phyloP scores from a whole-genome alignment of 2,113 vertebrate species.

The Copsychus sechellarum region DNA sequence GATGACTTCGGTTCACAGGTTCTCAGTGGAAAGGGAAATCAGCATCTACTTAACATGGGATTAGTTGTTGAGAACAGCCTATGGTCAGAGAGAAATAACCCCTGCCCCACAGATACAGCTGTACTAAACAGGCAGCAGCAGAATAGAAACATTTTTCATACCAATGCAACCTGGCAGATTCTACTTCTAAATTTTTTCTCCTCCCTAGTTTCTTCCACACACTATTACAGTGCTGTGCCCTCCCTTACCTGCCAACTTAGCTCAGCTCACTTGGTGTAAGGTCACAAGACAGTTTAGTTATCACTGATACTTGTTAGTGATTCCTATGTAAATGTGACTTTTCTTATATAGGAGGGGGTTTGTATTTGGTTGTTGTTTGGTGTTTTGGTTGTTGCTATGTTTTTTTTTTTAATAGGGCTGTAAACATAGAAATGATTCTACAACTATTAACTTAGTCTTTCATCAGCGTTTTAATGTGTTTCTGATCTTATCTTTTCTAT shows the following conservation, averaged over 20 bases:
- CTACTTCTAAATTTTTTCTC: background rate
- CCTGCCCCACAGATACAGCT: background rate
- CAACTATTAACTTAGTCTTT: background rate
- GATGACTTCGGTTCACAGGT: background rate
- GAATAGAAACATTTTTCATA: background rate
- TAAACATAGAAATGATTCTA: background rate
- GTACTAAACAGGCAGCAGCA: background rate
- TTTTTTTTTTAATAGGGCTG: background rate
- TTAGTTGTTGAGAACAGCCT: background rate
- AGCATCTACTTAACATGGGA: background rate
- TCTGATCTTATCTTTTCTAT: background rate
- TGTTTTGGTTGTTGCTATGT: background rate
- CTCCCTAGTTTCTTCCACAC: background rate
- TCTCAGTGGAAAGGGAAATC: constrained; percentile 31
- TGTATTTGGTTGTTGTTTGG: background rate
- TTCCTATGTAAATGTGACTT: background rate
- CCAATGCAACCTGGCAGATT: background rate
- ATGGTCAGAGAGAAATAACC: background rate
- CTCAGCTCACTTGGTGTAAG: background rate
- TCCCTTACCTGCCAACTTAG: background rate
- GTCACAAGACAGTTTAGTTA: background rate
- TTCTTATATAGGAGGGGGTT: background rate
- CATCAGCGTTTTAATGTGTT: background rate
- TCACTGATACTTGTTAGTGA: background rate
- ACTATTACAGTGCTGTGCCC: background rate